Evolutionary conservation across 2,113 vertebrate species (phyloP).

Genomic region (Malurus melanocephalus): DNA sequence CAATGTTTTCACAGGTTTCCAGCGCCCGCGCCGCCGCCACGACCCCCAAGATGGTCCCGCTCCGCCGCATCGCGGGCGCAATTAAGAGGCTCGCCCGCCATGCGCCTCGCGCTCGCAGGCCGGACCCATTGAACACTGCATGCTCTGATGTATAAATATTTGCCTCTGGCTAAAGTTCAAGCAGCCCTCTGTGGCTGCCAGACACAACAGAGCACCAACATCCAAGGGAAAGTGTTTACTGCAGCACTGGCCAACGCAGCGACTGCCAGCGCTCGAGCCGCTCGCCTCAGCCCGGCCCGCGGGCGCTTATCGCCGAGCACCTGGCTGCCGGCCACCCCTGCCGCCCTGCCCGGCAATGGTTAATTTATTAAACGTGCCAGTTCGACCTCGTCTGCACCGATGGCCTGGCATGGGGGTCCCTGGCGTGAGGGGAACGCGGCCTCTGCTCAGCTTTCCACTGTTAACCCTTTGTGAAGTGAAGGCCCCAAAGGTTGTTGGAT

Average conservation of each 20-base stretch:
- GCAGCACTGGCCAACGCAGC: constrained; percentile 67
- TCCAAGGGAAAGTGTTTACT: constrained; percentile 83
- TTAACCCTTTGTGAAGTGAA: constrained; percentile 3
- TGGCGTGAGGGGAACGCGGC: not conserved
- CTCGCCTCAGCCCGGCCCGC: constrained; percentile 49
- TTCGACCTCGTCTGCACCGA: not conserved
- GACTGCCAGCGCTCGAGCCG: constrained; percentile 68
- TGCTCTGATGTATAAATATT: constrained; percentile 86
- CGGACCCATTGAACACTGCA: constrained; percentile 77
- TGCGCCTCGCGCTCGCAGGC: constrained; percentile 59
- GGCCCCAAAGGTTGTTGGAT: rapidly evolving
- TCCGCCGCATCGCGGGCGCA: not conserved
- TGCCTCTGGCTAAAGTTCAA: constrained; percentile 88
- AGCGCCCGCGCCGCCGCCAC: not conserved
- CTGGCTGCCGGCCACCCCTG: constrained; percentile 65
- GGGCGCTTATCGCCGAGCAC: constrained; percentile 56
- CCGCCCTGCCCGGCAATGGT: constrained; percentile 51
- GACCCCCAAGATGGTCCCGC: constrained; percentile 44
- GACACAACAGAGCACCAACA: constrained; percentile 81
- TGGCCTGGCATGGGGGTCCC: not conserved
- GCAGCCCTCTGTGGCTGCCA: constrained; percentile 77
- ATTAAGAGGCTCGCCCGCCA: constrained; percentile 26
- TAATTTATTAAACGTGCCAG: constrained; percentile 38
- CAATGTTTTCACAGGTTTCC: constrained; percentile 9
- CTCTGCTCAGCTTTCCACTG: not conserved